A percentile compares a stretch with the other conserved stretches of the same genome.
Evolutionary conservation across 2,113 vertebrate genomes (phyloP).

Genomic region (Clarias batrachus): DNA sequence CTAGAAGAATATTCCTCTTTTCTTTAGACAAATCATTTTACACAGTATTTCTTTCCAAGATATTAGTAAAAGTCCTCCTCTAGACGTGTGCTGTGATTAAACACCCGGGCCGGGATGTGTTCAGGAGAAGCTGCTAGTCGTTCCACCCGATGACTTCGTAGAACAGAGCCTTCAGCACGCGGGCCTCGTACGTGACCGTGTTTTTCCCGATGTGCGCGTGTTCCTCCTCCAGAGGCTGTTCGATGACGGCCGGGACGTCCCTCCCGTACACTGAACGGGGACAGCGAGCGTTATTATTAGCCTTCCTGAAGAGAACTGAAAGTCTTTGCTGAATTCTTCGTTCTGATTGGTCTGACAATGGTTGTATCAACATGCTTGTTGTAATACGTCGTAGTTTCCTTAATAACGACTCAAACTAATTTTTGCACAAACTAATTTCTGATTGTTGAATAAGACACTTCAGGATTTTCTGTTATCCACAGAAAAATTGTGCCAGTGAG

Average conservation of each 20-base stretch:
- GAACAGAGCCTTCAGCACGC: conserved; percentile 86
- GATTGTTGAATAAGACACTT: background rate
- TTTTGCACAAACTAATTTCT: background rate
- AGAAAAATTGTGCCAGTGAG: background rate
- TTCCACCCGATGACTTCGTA: conserved; percentile 88
- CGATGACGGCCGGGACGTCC: conserved; percentile 85
- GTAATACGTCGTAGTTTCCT: background rate
- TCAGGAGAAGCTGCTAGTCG: conserved; percentile 57
- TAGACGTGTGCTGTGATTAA: background rate
- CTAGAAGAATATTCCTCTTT: background rate
- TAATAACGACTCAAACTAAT: background rate
- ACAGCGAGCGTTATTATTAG: conserved; percentile 39
- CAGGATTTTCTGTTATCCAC: background rate
- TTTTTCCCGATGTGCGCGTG: conserved; percentile 86
- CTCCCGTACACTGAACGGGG: conserved; percentile 71
- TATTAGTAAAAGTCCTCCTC: background rate
- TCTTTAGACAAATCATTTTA: background rate
- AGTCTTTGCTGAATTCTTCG: background rate
- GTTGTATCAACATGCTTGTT: background rate
- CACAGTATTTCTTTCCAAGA: background rate
- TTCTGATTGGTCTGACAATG: background rate
- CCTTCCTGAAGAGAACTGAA: conserved; percentile 35
- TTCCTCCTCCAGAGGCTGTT: conserved; percentile 89
- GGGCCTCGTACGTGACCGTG: conserved; percentile 91
- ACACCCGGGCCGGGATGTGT: background rate